Percentiles rank a stretch among this genome's conserved stretches.
Conservation (phyloP, 1,140 invertebrate genomes). For the Drosophila nannoptera region DNA sequence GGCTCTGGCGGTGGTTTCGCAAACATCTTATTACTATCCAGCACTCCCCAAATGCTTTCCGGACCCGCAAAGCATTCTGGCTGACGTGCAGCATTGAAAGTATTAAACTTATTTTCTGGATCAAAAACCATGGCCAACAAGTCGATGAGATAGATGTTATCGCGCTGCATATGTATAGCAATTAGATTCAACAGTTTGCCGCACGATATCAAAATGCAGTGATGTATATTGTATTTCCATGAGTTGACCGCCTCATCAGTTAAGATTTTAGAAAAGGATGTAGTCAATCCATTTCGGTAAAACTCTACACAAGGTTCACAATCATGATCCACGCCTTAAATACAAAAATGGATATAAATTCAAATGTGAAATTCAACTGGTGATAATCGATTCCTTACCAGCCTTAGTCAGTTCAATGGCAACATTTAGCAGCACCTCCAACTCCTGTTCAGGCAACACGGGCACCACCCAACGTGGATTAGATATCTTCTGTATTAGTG, state of each 20-base stretch:
- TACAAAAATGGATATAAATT: neutral
- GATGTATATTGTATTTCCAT: slow-evolving; percentile 98
- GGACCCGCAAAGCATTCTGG: slow-evolving; percentile 86
- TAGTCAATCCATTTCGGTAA: slow-evolving; percentile 95
- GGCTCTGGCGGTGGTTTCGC: slow-evolving; percentile 88
- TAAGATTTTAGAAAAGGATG: slow-evolving; percentile 97
- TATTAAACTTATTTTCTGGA: slow-evolving; percentile 96
- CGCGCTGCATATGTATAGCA: slow-evolving; percentile 92
- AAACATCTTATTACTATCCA: slow-evolving; percentile 82
- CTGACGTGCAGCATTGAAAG: slow-evolving; percentile 90
- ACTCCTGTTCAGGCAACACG: slow-evolving; percentile 96
- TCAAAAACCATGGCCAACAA: slow-evolving; percentile 95
- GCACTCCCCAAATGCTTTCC: slow-evolving; percentile 78
- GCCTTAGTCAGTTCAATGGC: slow-evolving; percentile 91
- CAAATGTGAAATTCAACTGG: neutral
- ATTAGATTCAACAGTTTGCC: slow-evolving; percentile 94
- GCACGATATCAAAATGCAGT: slow-evolving; percentile 96
- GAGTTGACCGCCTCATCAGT: slow-evolving; percentile 99
- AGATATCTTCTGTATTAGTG: slow-evolving; percentile 96
- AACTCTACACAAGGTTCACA: slow-evolving; percentile 96
- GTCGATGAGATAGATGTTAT: slow-evolving; percentile 96
- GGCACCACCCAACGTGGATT: slow-evolving; percentile 97
- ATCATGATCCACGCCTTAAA: slow-evolving; percentile 90
- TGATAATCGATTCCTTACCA: slow-evolving; percentile 80
- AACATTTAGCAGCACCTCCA: slow-evolving; percentile 94